Percentiles rank a stretch among this genome's conserved stretches.
Conservation (phyloP, 1,140 invertebrate species). For the Trachymyrmex cornetzi region DNA sequence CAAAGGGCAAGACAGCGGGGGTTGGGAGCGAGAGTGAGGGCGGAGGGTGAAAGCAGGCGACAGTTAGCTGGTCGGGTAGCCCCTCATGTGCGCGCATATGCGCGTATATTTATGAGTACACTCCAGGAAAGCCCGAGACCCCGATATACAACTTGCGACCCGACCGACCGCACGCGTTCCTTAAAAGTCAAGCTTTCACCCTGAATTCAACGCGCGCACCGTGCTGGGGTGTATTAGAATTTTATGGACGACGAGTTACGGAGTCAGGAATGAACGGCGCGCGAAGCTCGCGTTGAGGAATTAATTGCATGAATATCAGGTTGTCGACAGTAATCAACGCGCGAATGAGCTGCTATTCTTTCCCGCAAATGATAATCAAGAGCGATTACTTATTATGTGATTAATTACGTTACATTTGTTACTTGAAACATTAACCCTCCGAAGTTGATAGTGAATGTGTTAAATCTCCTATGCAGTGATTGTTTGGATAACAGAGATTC, state of each 20-base stretch:
- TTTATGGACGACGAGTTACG: slow-evolving; percentile 17
- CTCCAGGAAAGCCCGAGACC: slow-evolving; percentile 35
- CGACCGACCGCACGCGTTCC: slow-evolving; percentile 38
- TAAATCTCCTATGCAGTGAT: too few species aligned
- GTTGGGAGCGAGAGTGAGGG: slow-evolving; percentile 2
- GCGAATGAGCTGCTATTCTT: too few species aligned
- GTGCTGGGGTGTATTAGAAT: slow-evolving; percentile 18
- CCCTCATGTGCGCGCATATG: slow-evolving; percentile 52
- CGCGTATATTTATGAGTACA: slow-evolving; percentile 46
- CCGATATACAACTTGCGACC: slow-evolving; percentile 23
- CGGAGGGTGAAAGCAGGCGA: slow-evolving; percentile 32
- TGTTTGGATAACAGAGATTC: too few species aligned
- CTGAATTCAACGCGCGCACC: slow-evolving; percentile 22
- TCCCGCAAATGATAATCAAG: background rate
- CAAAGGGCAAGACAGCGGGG: slow-evolving; percentile 18
- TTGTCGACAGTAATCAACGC: background rate
- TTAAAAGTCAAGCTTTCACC: slow-evolving; percentile 42
- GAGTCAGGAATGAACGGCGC: background rate
- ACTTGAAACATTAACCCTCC: background rate
- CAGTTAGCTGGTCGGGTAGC: slow-evolving; percentile 25
- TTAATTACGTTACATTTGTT: background rate
- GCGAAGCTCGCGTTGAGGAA: background rate
- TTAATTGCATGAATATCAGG: background rate
- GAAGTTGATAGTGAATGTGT: too few species aligned
- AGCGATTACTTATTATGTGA: background rate